Base-by-base conservation (phyloP, 2,113 vertebrate genomes). In the Cyanocitta stelleri region DNA sequence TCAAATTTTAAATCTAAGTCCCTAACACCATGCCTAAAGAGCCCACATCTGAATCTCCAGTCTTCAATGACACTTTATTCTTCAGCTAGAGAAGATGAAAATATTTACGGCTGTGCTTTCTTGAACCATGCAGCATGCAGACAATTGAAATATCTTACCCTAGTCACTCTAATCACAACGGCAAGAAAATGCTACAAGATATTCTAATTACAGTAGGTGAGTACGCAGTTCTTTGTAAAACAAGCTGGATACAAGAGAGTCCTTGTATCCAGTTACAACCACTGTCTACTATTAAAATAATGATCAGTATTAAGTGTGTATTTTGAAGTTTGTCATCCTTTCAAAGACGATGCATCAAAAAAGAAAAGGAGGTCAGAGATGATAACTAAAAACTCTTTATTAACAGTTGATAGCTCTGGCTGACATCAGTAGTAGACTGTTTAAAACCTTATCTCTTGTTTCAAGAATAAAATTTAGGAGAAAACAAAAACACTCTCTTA, bases 271-370 rank as follows among this genome's bases (percentile, higher is more conserved):
- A 49, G 4, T 76, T 85, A n/a, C 4, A 80, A 29, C 3, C 24
- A 69, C 19, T 62, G 12, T n/a, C 16, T 23, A 17, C 19, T 61
- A 26, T 61, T 75, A 58, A 84, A 79, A 63, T 37, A 74, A 44
- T 11, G 7, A 35, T 66, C 4, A 44, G 59, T 81, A 55, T 17
- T 13, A 43, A n/a, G 11, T 29, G 3, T 0, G 0, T 22, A 55
- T 77, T 84, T 51, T 64, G 27, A 37, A 58, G 27, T 41, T 75
- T 24, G 3, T 21, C 19, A 46, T 23, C 15, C 8, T 89, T 87
- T 55, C 62, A 68, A 90, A 71, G 17, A 63, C 9, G 52, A 24
- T 78, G 27, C 5, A 46, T 35, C 17, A 87, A 80, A 81, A 11
- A 71, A 87, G 22, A 16, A 48, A 87, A 87, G 35, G 11, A 49